phyloP scores from a whole-genome alignment of 2,113 vertebrate species.

The Bombycilla garrulus region DNA sequence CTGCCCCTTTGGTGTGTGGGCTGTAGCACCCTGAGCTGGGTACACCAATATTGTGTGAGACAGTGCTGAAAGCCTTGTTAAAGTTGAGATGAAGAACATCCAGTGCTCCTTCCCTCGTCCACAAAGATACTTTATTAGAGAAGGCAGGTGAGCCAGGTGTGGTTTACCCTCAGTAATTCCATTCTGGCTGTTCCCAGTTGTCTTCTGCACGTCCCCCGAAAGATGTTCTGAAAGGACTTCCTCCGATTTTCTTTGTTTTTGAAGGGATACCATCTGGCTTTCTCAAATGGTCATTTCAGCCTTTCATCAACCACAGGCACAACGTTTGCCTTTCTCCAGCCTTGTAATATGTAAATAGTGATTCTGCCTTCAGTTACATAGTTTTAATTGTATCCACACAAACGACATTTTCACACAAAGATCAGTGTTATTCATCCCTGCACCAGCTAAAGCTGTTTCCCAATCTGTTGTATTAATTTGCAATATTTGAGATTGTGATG shows the following conservation, averaged over 20 bases:
- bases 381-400: neutral
- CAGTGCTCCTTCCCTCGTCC: neutral
- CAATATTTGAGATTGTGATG: neutral
- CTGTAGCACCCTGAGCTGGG: neutral
- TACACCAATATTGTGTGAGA: neutral
- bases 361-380: neutral
- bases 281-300: neutral
- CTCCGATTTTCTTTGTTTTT: neutral
- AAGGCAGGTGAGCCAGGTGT: neutral
- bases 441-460: neutral
- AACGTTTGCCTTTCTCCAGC: neutral
- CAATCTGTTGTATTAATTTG: neutral
- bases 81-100: neutral
- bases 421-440: neutral
- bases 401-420: neutral
- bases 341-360: neutral
- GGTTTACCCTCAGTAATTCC: neutral
- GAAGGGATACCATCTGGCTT: neutral
- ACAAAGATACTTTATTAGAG: neutral
- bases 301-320: neutral
- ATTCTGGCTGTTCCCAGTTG: neutral
- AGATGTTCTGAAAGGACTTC: rapidly evolving
- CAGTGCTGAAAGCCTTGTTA: neutral
- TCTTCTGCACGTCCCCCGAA: neutral
- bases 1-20: neutral